Conservation (phyloP, 2,797 vertebrate species). For the Myiothlypis chrysogaster region DNA sequence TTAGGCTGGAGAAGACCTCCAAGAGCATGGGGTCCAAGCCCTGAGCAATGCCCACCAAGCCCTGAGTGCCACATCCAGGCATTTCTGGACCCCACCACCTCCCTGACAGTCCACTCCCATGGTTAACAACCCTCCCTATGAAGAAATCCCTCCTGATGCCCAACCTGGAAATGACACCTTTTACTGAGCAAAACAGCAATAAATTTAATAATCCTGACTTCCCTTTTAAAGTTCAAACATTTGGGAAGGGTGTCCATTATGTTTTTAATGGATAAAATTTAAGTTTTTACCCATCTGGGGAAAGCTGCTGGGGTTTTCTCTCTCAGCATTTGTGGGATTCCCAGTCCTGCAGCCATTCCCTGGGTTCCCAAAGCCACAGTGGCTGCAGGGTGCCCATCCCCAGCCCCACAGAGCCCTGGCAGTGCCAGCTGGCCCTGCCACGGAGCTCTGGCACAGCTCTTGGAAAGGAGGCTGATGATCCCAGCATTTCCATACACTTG, state of each 20-base stretch:
- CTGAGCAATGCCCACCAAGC: too few species aligned
- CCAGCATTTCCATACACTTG: neutral
- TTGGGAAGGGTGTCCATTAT: neutral
- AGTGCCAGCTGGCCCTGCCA: neutral
- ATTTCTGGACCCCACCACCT: neutral
- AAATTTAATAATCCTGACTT: neutral
- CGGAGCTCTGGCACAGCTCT: neutral
- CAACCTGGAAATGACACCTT: neutral
- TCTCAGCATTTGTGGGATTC: neutral
- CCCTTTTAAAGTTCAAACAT: neutral
- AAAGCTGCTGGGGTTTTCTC: neutral
- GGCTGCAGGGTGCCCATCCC: too few species aligned
- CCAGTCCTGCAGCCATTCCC: neutral
- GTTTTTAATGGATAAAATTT: neutral
- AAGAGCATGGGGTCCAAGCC: accelerated
- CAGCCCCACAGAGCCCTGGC: neutral
- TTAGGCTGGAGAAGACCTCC: neutral
- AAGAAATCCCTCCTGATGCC: neutral
- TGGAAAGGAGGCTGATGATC: neutral
- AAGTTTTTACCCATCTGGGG: neutral
- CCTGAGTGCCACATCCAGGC: neutral
- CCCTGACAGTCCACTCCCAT: neutral
- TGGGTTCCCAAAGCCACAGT: neutral
- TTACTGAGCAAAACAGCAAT: neutral
- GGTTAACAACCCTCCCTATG: too few species aligned